Evolutionary conservation across 2,113 vertebrate genomes (phyloP).

Genomic region (Entomyzon cyanotis): DNA sequence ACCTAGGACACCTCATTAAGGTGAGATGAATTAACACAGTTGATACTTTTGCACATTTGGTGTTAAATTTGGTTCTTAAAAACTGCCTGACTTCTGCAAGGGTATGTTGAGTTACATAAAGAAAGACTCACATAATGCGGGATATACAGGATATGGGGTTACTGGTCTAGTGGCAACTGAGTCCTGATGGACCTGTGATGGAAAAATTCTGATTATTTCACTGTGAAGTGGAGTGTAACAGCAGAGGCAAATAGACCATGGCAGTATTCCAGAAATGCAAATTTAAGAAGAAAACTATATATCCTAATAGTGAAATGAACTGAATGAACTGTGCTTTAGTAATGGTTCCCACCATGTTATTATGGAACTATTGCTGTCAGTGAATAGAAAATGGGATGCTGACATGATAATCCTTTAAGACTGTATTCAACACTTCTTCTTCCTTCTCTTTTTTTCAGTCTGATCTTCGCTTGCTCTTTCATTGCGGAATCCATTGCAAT

Average conservation of each 20-base stretch:
- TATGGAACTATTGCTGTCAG: not conserved
- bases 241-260: not conserved
- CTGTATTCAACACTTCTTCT: not conserved
- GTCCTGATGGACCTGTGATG: not conserved
- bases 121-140: not conserved
- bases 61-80: not conserved
- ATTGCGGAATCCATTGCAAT: not conserved
- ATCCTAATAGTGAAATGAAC: not conserved
- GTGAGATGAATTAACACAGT: not conserved
- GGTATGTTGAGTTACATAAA: not conserved
- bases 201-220: not conserved
- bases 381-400: not conserved
- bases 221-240: not conserved
- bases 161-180: not conserved
- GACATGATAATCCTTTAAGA: not conserved
- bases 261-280: not conserved
- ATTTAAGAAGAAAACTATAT: not conserved
- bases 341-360: not conserved
- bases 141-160: not conserved
- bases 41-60: not conserved
- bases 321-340: not conserved
- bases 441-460: not conserved
- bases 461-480: not conserved
- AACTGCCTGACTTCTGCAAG: not conserved
- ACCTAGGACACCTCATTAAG: not conserved